Base-by-base conservation (phyloP, 2,797 vertebrate species). In the Argyrosomus regius region DNA sequence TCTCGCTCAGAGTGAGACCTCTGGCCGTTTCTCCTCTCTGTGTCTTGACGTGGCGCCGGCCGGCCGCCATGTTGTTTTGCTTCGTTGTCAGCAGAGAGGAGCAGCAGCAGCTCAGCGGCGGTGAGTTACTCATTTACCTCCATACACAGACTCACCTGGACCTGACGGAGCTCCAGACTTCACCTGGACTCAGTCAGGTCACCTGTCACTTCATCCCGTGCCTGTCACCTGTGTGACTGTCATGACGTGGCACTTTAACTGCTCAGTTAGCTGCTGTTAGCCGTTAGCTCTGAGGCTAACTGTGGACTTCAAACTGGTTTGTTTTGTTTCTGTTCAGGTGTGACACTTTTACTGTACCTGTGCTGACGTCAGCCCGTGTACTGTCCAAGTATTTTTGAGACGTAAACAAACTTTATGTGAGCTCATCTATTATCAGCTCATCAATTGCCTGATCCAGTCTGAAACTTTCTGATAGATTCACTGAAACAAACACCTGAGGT, bases 11-110 rank as follows among this genome's bases (percentile, higher is more conserved):
- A 92, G 90, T 89, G 86, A 85, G 41, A 5, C 77, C n/a, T 88
- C 88, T 0, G 0, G 5, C 0, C 7, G 0, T 61, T 9, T 4
- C 0, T 22, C 5, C 20, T 18, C 10, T 77, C 84, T 87, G 13
- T n/a, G 81, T 67, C 58, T 85, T 91, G 92, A 93, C 93, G 92
- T 92, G 92, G 92, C 92, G 85, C 35, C 75, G 75, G 68, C 7
- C 18, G 16, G 80, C 84, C 90, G 92, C 94, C 94, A 94, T 94
- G 75, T 94, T 93, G 92, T 87, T 90, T 86, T 85, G 82, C 86
- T 87, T 71, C 78, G 90, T 91, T 89, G 91, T 91, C 91, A 89
- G 75, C 24, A 24, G 65, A 28, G 78, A 50, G 20, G 20, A 78
- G 64, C 20, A 49, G 70, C 56, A 22, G 65, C 39, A 16, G 52